Conservation (phyloP, 2,888 invertebrate genomes). For the Mythimna loreyi region DNA sequence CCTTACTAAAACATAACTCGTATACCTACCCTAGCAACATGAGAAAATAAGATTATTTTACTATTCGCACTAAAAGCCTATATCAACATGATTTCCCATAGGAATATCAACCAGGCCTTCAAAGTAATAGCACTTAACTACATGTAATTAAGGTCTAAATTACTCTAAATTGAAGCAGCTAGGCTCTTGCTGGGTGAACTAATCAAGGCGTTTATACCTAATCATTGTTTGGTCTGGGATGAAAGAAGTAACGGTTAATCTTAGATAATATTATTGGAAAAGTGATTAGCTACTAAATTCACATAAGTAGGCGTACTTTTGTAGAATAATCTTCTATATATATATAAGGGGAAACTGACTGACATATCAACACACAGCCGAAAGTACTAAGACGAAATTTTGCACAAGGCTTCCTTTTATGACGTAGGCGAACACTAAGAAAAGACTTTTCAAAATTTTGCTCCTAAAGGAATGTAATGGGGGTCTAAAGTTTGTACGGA, state of each 20-base stretch:
- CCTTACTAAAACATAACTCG: slow-evolving; percentile 1
- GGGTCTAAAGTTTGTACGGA: too few species aligned
- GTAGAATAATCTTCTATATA: too few species aligned
- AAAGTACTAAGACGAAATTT: too few species aligned
- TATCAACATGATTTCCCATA: slow-evolving; percentile 54
- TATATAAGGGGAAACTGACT: too few species aligned
- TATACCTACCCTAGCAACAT: neutral
- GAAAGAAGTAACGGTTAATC: slow-evolving; percentile 15
- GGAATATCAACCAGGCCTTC: slow-evolving; percentile 50
- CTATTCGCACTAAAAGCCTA: slow-evolving; percentile 46
- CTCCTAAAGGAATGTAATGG: too few species aligned
- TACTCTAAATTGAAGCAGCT: slow-evolving; percentile 64
- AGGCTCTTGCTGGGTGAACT: slow-evolving; percentile 37
- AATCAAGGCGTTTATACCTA: slow-evolving; percentile 43
- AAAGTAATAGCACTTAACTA: slow-evolving; percentile 61
- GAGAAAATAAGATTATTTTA: slow-evolving; percentile 31
- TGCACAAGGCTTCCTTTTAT: too few species aligned
- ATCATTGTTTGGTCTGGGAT: slow-evolving; percentile 26
- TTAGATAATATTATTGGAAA: slow-evolving; percentile 21
- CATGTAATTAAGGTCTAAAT: slow-evolving; percentile 66
- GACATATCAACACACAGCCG: too few species aligned
- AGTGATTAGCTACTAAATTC: too few species aligned
- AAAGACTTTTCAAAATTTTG: too few species aligned
- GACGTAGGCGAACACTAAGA: too few species aligned
- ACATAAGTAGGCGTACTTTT: too few species aligned